Base-by-base conservation (phyloP, 2,888 invertebrate genomes). In the Aphidoletes aphidimyza region DNA sequence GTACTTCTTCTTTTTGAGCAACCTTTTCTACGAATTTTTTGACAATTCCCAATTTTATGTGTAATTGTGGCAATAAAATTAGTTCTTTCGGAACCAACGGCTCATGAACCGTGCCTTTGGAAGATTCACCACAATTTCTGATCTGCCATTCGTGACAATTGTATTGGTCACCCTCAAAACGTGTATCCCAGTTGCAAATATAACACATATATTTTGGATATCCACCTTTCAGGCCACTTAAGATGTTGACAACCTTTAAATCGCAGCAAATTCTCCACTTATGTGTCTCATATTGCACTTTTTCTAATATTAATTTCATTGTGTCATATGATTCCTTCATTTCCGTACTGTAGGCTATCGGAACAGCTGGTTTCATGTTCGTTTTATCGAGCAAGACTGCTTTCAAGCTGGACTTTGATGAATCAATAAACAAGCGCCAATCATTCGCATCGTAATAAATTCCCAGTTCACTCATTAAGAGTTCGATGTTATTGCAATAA, bases 241-340 rank as follows among this genome's bases (percentile, higher is more conserved):
- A 85, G 85, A 86, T 83, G 5, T 6, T 19, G 5, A 54, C 54
- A 6, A 54, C 54, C 17, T 54, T 54, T 34, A n/a, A n/a, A n/a
- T n/a, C n/a, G n/a, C n/a, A n/a, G n/a, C n/a, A n/a, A n/a, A n/a
- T n/a, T n/a, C n/a, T 86, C 86, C 87, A 87, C 6, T 86, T n/a
- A 86, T 87, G 85, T 39, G 85, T 85, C n/a, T 84, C 45, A 85
- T 87, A 87, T 5, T 85, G 85, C 49, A n/a, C 86, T 85, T 86
- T 85, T 59, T 85, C 86, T 86, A 87, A 86, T 86, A 87, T 86
- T 85, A 87, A 84, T 84, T 84, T 42, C 69, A 86, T 54, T 54
- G 85, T 86, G 36, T 86, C 85, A 69, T 86, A 86, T n/a, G 17
- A 85, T 84, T 86, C 87, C 22, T 85, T 42, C 42, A 42, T 9